Evolutionary conservation across 2,113 vertebrate genomes (phyloP).

Genomic region (Megaceryle maxima): DNA sequence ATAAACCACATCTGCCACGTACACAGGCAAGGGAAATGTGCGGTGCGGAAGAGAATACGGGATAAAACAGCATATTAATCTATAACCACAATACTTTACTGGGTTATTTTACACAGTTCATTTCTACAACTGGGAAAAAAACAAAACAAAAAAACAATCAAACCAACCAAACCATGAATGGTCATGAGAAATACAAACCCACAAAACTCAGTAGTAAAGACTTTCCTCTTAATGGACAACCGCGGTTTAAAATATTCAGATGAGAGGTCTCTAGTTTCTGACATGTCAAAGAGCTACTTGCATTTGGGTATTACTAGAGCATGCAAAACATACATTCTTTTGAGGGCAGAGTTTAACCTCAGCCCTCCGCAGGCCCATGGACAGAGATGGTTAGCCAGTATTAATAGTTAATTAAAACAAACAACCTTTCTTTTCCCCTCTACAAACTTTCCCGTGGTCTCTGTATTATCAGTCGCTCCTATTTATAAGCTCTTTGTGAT

Average conservation of each 20-base stretch:
- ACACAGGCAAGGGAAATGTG: accelerated
- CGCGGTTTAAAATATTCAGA: slow-evolving; percentile 1
- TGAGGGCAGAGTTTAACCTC: background rate
- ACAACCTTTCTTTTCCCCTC: background rate
- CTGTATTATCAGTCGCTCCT: background rate
- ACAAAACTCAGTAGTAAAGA: background rate
- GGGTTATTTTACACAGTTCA: background rate
- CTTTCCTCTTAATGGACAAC: background rate
- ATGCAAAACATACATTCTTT: background rate
- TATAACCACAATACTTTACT: background rate
- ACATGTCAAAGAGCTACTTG: background rate
- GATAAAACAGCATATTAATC: background rate
- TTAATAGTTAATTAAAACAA: background rate
- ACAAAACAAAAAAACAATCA: background rate
- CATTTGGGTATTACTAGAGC: slow-evolving; percentile 18
- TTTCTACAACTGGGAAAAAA: background rate
- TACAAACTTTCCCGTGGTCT: background rate
- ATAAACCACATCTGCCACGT: background rate
- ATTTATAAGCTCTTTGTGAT: background rate
- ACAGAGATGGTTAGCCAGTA: background rate
- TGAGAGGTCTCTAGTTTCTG: background rate
- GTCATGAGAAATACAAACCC: background rate
- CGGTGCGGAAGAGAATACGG: background rate
- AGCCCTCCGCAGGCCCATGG: background rate
- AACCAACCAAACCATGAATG: background rate